These are phyloP conservation scores for Heliopora coerulea DNA, from an alignment of 92 coral and sea anemone genomes.

Conservation along the genomic window DNA sequence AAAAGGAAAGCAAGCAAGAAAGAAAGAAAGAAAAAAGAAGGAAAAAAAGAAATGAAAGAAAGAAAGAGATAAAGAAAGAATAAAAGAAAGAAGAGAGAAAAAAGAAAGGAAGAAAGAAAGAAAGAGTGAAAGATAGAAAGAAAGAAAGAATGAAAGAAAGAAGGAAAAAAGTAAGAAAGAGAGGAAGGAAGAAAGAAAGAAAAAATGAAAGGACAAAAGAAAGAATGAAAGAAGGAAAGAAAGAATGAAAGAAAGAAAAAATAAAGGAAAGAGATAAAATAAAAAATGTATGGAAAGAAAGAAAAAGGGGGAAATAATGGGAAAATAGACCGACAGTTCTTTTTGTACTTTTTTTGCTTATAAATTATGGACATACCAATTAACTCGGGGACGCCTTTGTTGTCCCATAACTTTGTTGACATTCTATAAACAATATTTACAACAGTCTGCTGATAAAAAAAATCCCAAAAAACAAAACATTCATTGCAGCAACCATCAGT, in stretches of 20 bases:
- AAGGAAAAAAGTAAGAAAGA: neutral
- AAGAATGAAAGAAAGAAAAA: neutral
- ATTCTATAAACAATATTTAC: too few relatives aligned
- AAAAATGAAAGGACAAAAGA: neutral
- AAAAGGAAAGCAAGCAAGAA: neutral
- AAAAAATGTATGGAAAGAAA: too few relatives aligned
- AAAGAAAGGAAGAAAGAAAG: conserved; percentile 3
- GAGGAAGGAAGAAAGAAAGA: neutral
- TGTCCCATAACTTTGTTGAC: too few relatives aligned
- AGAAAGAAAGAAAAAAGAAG: conserved; percentile 1
- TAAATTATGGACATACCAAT: too few relatives aligned
- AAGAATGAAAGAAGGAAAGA: neutral
- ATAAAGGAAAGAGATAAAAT: neutral
- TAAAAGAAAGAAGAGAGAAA: neutral
- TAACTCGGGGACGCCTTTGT: too few relatives aligned
- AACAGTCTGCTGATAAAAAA: too few relatives aligned
- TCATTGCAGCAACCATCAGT: conserved; percentile 5
- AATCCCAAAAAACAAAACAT: too few relatives aligned
- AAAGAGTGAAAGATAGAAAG: neutral
- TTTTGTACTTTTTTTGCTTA: too few relatives aligned
- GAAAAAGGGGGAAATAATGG: neutral
- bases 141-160: conserved; percentile 3
- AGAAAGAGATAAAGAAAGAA: neutral
- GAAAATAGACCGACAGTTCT: neutral
- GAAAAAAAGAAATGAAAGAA: neutral